These are phyloP conservation scores for Patella pellucida DNA, from an alignment of 2,888 invertebrate genomes.

Conservation along the genomic window DNA sequence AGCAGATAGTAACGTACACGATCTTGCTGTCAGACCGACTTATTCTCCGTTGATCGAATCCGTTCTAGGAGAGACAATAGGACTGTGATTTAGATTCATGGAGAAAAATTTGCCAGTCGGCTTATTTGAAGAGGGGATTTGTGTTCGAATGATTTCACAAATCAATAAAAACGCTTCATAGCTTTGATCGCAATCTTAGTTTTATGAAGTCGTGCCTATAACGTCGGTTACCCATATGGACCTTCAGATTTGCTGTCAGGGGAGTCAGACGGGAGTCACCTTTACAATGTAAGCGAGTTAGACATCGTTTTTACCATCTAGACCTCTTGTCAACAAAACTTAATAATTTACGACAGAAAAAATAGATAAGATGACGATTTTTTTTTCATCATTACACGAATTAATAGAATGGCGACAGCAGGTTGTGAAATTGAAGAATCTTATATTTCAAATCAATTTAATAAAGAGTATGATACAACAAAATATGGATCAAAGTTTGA, in stretches of 20 bases:
- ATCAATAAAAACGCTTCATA: conserved; percentile 2
- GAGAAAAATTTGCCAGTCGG: conserved; percentile 10
- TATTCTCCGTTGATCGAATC: neutral
- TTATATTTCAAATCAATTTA: too few relatives aligned
- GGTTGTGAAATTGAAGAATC: too few relatives aligned
- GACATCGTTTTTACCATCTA: too few relatives aligned
- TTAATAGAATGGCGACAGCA: too few relatives aligned
- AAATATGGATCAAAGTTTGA: too few relatives aligned
- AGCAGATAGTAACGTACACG: neutral
- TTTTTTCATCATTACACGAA: too few relatives aligned
- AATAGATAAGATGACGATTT: too few relatives aligned
- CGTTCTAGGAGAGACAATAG: neutral
- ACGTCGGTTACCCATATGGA: conserved; percentile 12
- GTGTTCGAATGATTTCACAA: conserved; percentile 9
- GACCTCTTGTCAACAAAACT: too few relatives aligned
- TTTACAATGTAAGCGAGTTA: too few relatives aligned
- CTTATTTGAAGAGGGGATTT: conserved; percentile 6
- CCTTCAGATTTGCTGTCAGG: neutral
- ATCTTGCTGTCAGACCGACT: neutral
- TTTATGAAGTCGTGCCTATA: conserved; percentile 7
- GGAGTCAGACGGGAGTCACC: neutral
- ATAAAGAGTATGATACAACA: too few relatives aligned
- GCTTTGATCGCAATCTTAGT: conserved; percentile 2
- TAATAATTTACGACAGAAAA: too few relatives aligned
- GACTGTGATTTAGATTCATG: neutral